These are phyloP conservation scores for Ahaetulla prasina DNA, from an alignment of 2,113 vertebrate genomes.

Conservation along the genomic window DNA sequence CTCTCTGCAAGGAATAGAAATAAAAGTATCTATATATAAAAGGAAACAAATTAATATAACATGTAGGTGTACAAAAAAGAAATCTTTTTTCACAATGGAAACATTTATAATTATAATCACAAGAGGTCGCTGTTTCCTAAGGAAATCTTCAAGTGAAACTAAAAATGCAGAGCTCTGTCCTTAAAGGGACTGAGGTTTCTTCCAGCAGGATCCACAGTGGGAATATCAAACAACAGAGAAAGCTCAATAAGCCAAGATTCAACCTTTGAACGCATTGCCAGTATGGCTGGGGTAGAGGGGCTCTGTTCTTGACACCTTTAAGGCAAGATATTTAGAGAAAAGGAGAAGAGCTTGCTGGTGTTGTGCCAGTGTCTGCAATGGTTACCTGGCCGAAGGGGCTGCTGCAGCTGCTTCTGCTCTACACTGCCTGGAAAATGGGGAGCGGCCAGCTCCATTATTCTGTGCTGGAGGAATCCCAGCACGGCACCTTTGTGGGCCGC, in stretches of 20 bases:
- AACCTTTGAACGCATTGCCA: background rate
- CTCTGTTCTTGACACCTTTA: background rate
- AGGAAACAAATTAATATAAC: background rate
- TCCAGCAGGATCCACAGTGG: too few relatives aligned
- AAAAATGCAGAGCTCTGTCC: background rate
- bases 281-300: background rate
- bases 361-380: constrained; percentile 29
- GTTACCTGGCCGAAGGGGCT: background rate
- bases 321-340: background rate
- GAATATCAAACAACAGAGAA: background rate
- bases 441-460: too few relatives aligned
- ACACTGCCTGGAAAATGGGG: too few relatives aligned
- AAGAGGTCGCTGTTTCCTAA: background rate
- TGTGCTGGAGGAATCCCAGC: too few relatives aligned
- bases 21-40: background rate
- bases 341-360: too few relatives aligned
- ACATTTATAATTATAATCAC: background rate
- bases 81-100: background rate
- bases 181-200: background rate
- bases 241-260: background rate
- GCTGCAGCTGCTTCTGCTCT: background rate
- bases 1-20: background rate
- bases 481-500: too few relatives aligned
- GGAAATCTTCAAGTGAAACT: background rate
- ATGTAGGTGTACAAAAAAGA: background rate